Base-by-base conservation (phyloP, 2,888 invertebrate genomes). In the Ectemnius cavifrons region DNA sequence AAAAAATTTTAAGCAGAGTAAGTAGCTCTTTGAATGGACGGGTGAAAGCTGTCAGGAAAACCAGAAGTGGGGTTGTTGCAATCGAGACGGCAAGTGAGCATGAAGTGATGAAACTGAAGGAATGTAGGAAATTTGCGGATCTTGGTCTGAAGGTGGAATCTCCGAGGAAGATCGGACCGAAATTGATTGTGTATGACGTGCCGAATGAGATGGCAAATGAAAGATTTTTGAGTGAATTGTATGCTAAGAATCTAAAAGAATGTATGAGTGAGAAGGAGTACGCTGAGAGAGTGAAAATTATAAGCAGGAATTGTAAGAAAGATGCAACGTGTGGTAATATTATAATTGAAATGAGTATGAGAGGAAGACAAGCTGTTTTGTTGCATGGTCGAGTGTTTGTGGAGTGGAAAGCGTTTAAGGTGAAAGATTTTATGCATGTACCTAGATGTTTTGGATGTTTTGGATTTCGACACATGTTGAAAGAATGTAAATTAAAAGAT, bases 361-460 rank as follows among this genome's bases (percentile, higher is more conserved):
- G 18, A 13, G 23, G 57, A 23, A n/a, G 14, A 2, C 46, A 62
- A 4, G 4, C 18, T 0, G 18, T 71, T 0, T 20, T 65, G 18
- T 4, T 8, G n/a, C 62, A 71, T 8, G 66, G 23, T 0, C 1
- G 66, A 11, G 61, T 71, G 23, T 71, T 62, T 59, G 52, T 58
- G 0, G 37, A 52, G 2, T 71, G 66, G 62, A 37, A n/a, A 3
- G n/a, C 63, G 2, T 67, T 46, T 14, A 67, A 52, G 8, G 63
- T 63, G 1, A 58, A 37, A 8, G 67, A 67, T 0, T 71, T 28
- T n/a, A 14, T 61, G n/a, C 2, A 70, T n/a, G n/a, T n/a, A n/a
- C n/a, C n/a, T n/a, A n/a, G n/a, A n/a, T n/a, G n/a, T n/a, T n/a
- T n/a, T n/a, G n/a, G n/a, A n/a, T n/a, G n/a, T n/a, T n/a, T n/a